Base-by-base conservation (phyloP, 2,888 invertebrate genomes). In the Mesoligia furuncula region DNA sequence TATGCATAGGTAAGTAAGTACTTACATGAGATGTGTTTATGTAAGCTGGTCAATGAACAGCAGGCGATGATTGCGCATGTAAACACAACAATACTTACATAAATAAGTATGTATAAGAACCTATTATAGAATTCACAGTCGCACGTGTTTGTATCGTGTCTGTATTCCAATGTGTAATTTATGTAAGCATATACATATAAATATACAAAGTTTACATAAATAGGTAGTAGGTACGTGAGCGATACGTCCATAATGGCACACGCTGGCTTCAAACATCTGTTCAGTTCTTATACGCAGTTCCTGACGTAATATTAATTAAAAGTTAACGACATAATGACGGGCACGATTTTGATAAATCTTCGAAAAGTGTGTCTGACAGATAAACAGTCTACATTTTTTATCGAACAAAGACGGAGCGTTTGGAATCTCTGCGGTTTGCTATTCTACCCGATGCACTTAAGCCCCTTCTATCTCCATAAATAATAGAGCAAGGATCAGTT, bases 81-180 rank as follows among this genome's bases (percentile, higher is more conserved):
- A 87, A 90, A 91, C 87, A 89, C 64, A 76, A 78, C 67, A 71
- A 27, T 78, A 71, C 76, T 73, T 65, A 82, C 71, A 51, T 71
- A 83, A 66, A 81, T 66, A 75, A 66, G 66, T 67, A 85, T 66
- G n/a, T 84, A 82, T 74, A 81, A 62, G 73, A 65, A 74, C 64
- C 42, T 79, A 72, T 78, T 76, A 80, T 81, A 77, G 72, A 83
- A 81, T 81, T 85, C 79, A 87, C 61, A 77, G 77, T 83, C 73
- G 70, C 90, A 90, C 87, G 87, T 90, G 90, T 89, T 88, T 87
- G 79, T 84, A 80, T 87, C 90, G 88, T 91, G 91, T 80, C 79
- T 78, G 71, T 77, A 80, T 88, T 87, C 73, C 81, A 83, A 86
- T 84, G 83, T 89, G 73, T 85, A 79, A 82, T 86, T 81, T 85